These are phyloP conservation scores for Amblyraja radiata DNA, from an alignment of 2,797 vertebrate genomes.

Conservation along the genomic window DNA sequence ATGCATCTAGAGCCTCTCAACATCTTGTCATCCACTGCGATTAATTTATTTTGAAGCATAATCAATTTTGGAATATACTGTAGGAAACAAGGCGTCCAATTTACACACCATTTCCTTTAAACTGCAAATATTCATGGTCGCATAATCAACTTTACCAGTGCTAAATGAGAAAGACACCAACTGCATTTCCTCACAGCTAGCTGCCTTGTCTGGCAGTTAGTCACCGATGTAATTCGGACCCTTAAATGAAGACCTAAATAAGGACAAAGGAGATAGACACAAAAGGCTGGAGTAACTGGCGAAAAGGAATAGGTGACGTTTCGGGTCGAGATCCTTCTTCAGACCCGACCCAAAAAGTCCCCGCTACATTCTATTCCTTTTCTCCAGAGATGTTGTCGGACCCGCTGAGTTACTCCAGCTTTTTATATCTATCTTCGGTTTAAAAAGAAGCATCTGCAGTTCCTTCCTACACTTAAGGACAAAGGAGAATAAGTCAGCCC, in stretches of 20 bases:
- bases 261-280: background rate
- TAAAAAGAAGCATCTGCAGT: too few species aligned
- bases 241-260: background rate
- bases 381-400: too few species aligned
- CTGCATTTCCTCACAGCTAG: background rate
- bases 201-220: background rate
- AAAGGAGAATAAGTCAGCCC: background rate
- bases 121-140: background rate
- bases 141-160: background rate
- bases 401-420: too few species aligned
- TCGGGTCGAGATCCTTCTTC: too few species aligned
- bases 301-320: too few species aligned
- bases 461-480: background rate
- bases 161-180: background rate
- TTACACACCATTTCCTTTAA: background rate
- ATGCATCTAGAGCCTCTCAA: background rate
- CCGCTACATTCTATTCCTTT: too few species aligned
- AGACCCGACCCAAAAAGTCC: too few species aligned
- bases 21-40: too few species aligned
- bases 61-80: too few species aligned
- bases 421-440: too few species aligned
- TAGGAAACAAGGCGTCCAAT: background rate
- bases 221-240: background rate
- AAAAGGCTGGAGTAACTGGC: too few species aligned
- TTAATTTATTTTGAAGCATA: background rate